Evolutionary conservation across 1,140 invertebrate genomes (phyloP).

Genomic region (Hyposmocoma kahamanoa): DNA sequence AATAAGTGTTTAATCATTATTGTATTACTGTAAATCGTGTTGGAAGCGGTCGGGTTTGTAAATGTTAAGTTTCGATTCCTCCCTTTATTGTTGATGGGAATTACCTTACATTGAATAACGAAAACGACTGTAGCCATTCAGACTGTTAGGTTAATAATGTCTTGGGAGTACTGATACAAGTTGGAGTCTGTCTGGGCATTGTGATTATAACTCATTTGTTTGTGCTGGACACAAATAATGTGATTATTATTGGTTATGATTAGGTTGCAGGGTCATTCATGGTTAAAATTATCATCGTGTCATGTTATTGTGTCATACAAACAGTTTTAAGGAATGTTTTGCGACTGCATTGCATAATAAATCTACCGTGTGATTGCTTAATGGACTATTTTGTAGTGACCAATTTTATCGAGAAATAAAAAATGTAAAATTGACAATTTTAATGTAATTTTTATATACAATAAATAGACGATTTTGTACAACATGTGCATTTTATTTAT

Average conservation of each 20-base stretch:
- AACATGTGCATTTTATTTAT: slow-evolving; percentile 42
- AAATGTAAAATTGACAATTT: slow-evolving; percentile 69
- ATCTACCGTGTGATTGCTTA: slow-evolving; percentile 58
- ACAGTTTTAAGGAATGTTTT: slow-evolving; percentile 35
- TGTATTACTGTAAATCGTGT: neutral
- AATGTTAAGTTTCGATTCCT: neutral
- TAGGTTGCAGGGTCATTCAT: slow-evolving; percentile 10
- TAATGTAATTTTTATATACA: slow-evolving; percentile 74
- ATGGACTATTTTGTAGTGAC: slow-evolving; percentile 71
- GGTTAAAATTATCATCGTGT: slow-evolving; percentile 14
- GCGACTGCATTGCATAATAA: slow-evolving; percentile 55
- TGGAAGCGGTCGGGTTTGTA: neutral
- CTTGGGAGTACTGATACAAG: neutral
- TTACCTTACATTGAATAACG: neutral
- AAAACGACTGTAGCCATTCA: neutral
- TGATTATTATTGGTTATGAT: slow-evolving; percentile 1
- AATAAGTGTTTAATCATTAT: slow-evolving; percentile 17
- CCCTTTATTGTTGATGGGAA: neutral
- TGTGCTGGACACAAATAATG: neutral
- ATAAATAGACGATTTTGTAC: slow-evolving; percentile 70
- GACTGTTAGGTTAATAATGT: neutral
- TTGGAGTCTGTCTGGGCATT: no score
- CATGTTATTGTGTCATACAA: slow-evolving; percentile 16
- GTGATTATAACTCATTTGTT: no score
- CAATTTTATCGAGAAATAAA: slow-evolving; percentile 67